These are phyloP conservation scores for Andrena flavipes DNA, from an alignment of 2,888 invertebrate genomes.

Conservation along the genomic window DNA sequence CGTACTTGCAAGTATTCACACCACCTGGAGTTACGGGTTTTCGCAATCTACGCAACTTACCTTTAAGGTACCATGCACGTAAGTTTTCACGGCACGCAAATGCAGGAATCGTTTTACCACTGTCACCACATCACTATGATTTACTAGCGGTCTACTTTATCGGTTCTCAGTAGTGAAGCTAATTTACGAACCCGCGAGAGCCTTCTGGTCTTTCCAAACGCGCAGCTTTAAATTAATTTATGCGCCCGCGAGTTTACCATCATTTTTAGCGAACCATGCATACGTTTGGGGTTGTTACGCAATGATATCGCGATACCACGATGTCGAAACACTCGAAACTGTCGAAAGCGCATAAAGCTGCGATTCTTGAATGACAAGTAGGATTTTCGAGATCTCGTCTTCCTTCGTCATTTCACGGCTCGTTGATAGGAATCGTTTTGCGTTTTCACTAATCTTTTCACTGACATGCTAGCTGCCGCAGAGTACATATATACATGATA, in stretches of 20 bases:
- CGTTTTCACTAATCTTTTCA: background rate
- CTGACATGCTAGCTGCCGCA: no score
- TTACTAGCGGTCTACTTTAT: slow-evolving; percentile 42
- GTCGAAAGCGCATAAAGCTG: background rate
- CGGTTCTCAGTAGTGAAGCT: background rate
- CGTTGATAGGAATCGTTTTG: background rate
- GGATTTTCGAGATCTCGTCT: background rate
- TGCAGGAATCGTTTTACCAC: slow-evolving; percentile 5
- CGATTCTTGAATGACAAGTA: slow-evolving; percentile 4
- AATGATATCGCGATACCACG: slow-evolving; percentile 9
- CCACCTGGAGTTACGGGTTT: background rate
- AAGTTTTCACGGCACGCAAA: background rate
- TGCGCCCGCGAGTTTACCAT: background rate
- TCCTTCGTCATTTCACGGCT: background rate
- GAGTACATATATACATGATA: no score
- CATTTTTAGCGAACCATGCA: slow-evolving; percentile 21
- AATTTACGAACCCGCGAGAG: slow-evolving; percentile 35
- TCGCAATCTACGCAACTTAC: background rate
- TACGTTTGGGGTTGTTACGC: background rate
- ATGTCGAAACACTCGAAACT: no score
- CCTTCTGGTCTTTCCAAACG: background rate
- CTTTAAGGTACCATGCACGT: background rate
- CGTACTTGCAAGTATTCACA: background rate
- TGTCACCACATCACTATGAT: slow-evolving; percentile 47
- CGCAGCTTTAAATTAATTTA: slow-evolving; percentile 43